Evolutionary conservation across 2,113 vertebrate species (phyloP), one percentile per base, ranked within the genome.

Genomic region (Promerops cafer): DNA sequence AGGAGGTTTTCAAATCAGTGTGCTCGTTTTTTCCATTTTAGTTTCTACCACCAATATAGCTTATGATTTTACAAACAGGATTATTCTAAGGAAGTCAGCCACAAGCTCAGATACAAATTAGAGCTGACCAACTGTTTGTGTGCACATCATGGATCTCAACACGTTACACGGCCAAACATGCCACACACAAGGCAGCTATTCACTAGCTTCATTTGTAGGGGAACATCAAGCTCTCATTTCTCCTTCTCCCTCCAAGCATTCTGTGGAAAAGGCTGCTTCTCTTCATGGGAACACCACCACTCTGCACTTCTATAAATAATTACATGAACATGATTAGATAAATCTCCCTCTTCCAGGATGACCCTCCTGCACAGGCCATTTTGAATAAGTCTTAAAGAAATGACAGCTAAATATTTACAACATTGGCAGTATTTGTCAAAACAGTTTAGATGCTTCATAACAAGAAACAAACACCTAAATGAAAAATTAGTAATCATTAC

Each of bases 301-400:
- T 81, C 89, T 33, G 28, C 65, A 81, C 69, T 18, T 94, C 96
- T 94, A 92, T 89, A 94, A 95, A 96, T 94, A 95, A 95, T 71
- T 50, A 75, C 5, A 2, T 13, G 15, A 77, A 52, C 24, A 10
- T 1, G 79, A 92, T 92, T 90, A 95, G 94, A 71, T 91, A 96
- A 92, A 54, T 19, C 5, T 21, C 9, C 15, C 31, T 93, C 60
- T 78, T 88, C 86, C 76, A 92, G 56, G 72, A 78, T 44, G 71
- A 92, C 60, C 56, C 72, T 87, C 39, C 83, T 74, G 68, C 54
- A 69, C 14, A 54, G 47, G 4, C 33, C 45, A 15, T 76, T 90
- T 71, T 71, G 30, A 91, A 5, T 54, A 64, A 77, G 45, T 56
- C 59, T 77, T 44, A n/a, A 35, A 63, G 44, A 88, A 88, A 64